Evolutionary conservation across 2,888 invertebrate genomes (phyloP).

Genomic region (Clanis bilineata): DNA sequence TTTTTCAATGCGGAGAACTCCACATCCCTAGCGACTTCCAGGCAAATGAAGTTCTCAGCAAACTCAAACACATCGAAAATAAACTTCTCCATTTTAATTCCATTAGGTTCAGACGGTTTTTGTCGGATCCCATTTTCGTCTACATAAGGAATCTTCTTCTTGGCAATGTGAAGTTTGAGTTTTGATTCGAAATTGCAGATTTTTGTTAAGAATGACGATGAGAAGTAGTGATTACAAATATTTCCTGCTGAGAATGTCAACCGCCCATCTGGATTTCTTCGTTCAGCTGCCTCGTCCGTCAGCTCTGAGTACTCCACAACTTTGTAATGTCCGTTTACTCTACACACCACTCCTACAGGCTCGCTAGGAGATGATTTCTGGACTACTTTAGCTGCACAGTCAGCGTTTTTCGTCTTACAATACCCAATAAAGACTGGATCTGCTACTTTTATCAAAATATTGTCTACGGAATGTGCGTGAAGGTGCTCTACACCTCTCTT

Average conservation of each 20-base stretch:
- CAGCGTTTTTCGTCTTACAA: constrained; percentile 93
- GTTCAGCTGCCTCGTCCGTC: constrained; percentile 92
- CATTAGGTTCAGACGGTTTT: constrained; percentile 93
- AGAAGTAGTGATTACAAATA: constrained; percentile 99
- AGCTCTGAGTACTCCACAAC: constrained; percentile 99
- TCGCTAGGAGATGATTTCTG: constrained; percentile 95
- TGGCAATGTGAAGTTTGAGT: constrained; percentile 95
- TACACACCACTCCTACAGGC: constrained; percentile 97
- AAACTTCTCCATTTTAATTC: constrained; percentile 99
- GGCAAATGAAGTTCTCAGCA: constrained; percentile 93
- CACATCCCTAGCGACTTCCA: constrained; percentile 94
- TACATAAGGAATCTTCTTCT: constrained; percentile 97
- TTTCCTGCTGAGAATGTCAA: constrained; percentile 97
- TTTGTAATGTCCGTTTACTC: constrained; percentile 94
- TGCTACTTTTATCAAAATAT: constrained; percentile 98
- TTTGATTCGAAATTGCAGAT: constrained; percentile 89
- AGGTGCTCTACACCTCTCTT: constrained; percentile 91
- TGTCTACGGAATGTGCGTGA: constrained; percentile 99
- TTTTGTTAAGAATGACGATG: constrained; percentile 89
- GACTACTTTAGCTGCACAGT: constrained; percentile 98
- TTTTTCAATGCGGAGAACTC: constrained; percentile 99
- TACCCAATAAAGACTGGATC: constrained; percentile 98
- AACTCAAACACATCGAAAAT: constrained; percentile 99
- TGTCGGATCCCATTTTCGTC: constrained; percentile 86
- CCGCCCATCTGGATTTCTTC: constrained; percentile 88